Percentiles rank a stretch among this genome's conserved stretches.
phyloP scores from a whole-genome alignment of 2,888 invertebrate genomes.

The Tenodera sinensis region DNA sequence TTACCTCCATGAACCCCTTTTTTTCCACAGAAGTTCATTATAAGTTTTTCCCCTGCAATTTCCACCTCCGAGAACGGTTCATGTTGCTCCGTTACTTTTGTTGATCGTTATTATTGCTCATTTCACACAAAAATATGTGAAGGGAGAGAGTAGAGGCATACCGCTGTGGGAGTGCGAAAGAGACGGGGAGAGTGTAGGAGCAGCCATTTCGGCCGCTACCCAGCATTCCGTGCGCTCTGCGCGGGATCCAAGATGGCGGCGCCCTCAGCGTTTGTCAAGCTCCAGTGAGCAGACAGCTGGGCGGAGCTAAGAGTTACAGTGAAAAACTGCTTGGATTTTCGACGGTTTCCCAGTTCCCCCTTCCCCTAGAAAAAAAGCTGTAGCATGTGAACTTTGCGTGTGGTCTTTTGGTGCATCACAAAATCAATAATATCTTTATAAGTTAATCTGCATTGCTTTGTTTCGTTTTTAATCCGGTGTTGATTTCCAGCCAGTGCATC shows the following conservation, averaged over 20 bases:
- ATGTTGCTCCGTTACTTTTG: neutral
- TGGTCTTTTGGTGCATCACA: neutral
- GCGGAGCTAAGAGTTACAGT: slow-evolving; percentile 17
- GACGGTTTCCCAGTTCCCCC: neutral
- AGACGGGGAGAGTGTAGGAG: neutral
- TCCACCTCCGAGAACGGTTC: neutral
- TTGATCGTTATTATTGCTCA: neutral
- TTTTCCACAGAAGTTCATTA: neutral
- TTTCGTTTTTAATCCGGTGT: neutral
- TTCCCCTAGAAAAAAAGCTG: neutral
- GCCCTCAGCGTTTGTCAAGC: slow-evolving; percentile 19
- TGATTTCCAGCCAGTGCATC: neutral
- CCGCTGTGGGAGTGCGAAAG: neutral
- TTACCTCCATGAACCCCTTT: neutral
- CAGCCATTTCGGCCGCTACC: slow-evolving; percentile 6
- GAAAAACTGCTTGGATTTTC: slow-evolving; percentile 13
- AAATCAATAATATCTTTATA: neutral
- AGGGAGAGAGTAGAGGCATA: neutral
- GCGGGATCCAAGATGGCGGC: slow-evolving; percentile 1
- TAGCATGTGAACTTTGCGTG: neutral
- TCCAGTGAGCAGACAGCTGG: slow-evolving; percentile 22
- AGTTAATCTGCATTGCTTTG: neutral
- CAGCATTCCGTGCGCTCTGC: neutral
- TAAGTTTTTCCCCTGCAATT: neutral
- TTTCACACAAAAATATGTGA: neutral